Evolutionary conservation across 92 coral and sea anemone species (phyloP).

Genomic region (Blastomussa wellsi): DNA sequence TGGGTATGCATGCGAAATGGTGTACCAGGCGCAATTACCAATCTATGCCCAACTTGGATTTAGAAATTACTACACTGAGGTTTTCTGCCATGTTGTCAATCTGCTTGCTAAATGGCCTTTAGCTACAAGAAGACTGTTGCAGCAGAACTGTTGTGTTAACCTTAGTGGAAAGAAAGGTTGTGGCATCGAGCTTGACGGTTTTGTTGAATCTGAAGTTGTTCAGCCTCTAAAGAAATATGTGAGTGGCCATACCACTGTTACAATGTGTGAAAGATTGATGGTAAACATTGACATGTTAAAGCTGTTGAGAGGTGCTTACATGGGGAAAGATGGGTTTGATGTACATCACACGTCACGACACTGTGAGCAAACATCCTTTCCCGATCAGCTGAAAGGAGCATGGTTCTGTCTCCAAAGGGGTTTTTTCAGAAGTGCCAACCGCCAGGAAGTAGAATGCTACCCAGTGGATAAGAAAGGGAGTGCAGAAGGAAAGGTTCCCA

Average conservation of each 20-base stretch:
- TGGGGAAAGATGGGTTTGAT: conserved; percentile 43
- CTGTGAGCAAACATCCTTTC: conserved; percentile 41
- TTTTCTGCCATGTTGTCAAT: conserved; percentile 47
- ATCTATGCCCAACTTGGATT: conserved; percentile 57
- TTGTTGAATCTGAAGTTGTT: conserved; percentile 56
- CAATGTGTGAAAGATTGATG: conserved; percentile 59
- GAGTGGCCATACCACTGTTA: conserved; percentile 56
- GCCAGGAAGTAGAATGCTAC: conserved; percentile 34
- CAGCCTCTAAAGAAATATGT: conserved; percentile 39
- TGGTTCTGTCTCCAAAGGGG: conserved; percentile 58
- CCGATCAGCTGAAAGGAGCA: conserved; percentile 62
- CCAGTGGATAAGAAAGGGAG: conserved; percentile 17
- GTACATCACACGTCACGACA: conserved; percentile 47
- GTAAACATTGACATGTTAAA: conserved; percentile 40
- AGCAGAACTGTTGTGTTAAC: conserved; percentile 46
- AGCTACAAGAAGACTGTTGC: conserved; percentile 32
- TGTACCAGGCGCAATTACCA: conserved; percentile 48
- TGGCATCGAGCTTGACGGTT: conserved; percentile 49
- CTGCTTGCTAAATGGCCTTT: conserved; percentile 57
- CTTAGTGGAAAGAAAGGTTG: conserved; percentile 31
- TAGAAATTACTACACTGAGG: conserved; percentile 52
- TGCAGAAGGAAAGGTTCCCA: conserved; percentile 18
- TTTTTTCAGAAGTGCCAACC: conserved; percentile 11
- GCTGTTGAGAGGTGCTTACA: conserved; percentile 35
- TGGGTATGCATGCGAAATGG: conserved; percentile 45